Conservation (phyloP, 2,797 vertebrate species). For the Sus cebifrons region DNA sequence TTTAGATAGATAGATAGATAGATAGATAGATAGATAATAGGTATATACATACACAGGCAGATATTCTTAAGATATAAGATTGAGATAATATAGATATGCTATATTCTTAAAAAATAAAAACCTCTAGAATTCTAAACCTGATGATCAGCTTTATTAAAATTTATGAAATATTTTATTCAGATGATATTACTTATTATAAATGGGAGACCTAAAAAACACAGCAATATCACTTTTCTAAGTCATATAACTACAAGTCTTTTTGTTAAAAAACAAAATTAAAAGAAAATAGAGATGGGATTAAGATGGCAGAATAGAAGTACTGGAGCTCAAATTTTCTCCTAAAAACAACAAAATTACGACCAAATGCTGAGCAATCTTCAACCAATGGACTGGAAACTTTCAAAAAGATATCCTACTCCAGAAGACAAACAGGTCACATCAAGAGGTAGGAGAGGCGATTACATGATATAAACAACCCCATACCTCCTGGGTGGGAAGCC, state of each 20-base stretch:
- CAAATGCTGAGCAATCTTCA: too few relatives aligned
- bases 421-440: too few relatives aligned
- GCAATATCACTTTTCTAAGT: constrained; percentile 19
- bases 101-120: constrained; percentile 35
- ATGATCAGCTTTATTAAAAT: constrained; percentile 56
- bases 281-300: background rate
- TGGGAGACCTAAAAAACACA: background rate
- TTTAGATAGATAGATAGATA: background rate
- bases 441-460: too few relatives aligned
- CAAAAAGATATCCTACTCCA: too few relatives aligned
- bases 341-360: too few relatives aligned
- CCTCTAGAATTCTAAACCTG: background rate
- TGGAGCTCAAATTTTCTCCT: too few relatives aligned
- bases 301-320: too few relatives aligned
- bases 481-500: too few relatives aligned
- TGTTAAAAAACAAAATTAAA: background rate
- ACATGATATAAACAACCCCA: too few relatives aligned
- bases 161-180: background rate
- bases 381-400: too few relatives aligned
- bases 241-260: background rate
- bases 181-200: constrained; percentile 10
- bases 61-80: background rate
- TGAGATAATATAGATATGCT: background rate
- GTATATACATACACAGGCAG: background rate
- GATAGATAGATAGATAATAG: background rate